These are phyloP conservation scores for Turdus rufiventris DNA, from an alignment of 2,113 vertebrate genomes.

Conservation along the genomic window DNA sequence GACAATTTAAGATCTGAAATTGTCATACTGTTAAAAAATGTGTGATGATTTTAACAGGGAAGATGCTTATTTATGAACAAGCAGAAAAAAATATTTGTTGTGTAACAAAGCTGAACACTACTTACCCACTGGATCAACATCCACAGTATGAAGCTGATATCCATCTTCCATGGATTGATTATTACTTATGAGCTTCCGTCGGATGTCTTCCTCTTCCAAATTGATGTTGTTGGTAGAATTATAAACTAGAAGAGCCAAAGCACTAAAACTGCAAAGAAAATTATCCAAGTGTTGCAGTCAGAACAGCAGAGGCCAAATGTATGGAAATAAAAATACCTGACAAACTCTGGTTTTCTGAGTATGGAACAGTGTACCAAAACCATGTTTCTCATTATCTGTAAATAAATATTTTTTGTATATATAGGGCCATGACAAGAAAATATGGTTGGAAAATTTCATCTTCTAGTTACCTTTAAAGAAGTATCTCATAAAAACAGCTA, in stretches of 20 bases:
- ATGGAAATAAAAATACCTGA: slow-evolving; percentile 16
- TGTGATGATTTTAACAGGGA: background rate
- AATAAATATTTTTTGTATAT: background rate
- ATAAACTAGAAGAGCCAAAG: slow-evolving; percentile 84
- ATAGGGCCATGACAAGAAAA: background rate
- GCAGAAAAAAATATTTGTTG: background rate
- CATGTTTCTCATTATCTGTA: background rate
- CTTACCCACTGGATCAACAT: slow-evolving; percentile 79
- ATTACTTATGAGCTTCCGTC: slow-evolving; percentile 65
- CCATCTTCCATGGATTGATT: slow-evolving; percentile 59
- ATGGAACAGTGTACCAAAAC: background rate
- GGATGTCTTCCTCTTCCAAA: slow-evolving; percentile 73
- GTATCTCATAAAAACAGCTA: background rate
- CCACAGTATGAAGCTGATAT: slow-evolving; percentile 62
- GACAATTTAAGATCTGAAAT: background rate
- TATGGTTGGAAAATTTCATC: background rate
- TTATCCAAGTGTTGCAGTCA: background rate
- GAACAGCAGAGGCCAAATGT: background rate
- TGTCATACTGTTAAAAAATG: background rate
- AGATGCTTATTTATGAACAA: background rate
- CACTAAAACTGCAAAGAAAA: slow-evolving; percentile 69
- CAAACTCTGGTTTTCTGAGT: background rate
- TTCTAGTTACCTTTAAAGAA: background rate
- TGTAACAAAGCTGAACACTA: background rate
- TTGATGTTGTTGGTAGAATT: slow-evolving; percentile 73